Percentiles rank a stretch among this genome's conserved stretches.
Evolutionary conservation across 2,888 invertebrate genomes (phyloP).

Genomic region (Eilema caniola): DNA sequence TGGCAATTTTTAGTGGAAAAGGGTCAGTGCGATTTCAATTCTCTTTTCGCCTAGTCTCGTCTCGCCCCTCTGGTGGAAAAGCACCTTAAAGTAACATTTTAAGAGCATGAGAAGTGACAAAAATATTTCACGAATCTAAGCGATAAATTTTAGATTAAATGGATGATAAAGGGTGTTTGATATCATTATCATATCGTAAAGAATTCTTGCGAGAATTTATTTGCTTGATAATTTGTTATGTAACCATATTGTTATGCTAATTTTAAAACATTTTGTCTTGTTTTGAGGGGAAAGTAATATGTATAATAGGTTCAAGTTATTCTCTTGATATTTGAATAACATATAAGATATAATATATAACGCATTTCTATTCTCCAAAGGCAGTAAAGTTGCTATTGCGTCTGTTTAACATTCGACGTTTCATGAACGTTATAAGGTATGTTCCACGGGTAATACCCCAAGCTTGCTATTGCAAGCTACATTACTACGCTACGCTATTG

Average conservation of each 20-base stretch:
- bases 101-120: too few relatives aligned
- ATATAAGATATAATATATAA: not conserved
- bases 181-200: conserved; percentile 21
- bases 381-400: too few relatives aligned
- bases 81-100: too few relatives aligned
- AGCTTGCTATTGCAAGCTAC: too few relatives aligned
- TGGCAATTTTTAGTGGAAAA: too few relatives aligned
- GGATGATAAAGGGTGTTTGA: conserved; percentile 47
- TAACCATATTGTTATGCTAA: conserved; percentile 12
- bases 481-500: too few relatives aligned
- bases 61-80: too few relatives aligned
- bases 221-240: conserved; percentile 38
- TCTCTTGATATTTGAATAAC: not conserved
- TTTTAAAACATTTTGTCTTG: conserved; percentile 37
- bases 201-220: conserved; percentile 46
- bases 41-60: too few relatives aligned
- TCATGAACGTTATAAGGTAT: too few relatives aligned
- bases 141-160: not conserved
- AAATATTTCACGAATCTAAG: not conserved
- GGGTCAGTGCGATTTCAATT: too few relatives aligned
- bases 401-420: not conserved
- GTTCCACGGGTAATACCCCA: too few relatives aligned
- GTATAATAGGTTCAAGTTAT: conserved; percentile 15
- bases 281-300: conserved; percentile 52
- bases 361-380: not conserved